Evolutionary conservation across 2,888 invertebrate genomes (phyloP), one percentile per base, ranked within the genome.

Genomic region (Amblyteles armatorius): DNA sequence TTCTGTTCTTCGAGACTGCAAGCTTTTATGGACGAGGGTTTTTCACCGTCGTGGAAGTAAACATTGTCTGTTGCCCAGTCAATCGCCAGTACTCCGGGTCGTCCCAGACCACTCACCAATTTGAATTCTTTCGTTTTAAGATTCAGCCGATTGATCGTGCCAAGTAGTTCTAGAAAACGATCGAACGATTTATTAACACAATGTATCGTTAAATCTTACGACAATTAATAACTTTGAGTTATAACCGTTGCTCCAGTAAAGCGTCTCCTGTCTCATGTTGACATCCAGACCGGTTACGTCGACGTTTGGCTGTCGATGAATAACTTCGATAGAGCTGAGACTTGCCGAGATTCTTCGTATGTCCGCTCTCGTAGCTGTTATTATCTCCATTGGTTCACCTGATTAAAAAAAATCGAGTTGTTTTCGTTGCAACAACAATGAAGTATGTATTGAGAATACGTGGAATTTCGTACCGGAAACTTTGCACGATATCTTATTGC

Each of bases 61-160:
- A 97, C 94, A 90, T 97, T 97, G 13, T 95, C 95, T 0, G 97
- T 96, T 33, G 96, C 93, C 97, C 97, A 97, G 89, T 98, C 97
- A 1, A 97, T 94, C 0, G 96, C 95, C 55, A 97, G 90, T 93
- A 96, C 94, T 63, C 93, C 93, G 0, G 96, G 95, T 82, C 92
- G 93, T 0, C 95, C 95, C 16, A 95, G 92, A 19, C 94, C 93
- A 2, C 36, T 79, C 3, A 92, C 90, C 7, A 95, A 90, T 71
- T 90, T 92, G 0, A 90, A 91, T 3, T 92, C 92, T 0, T 92
- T 92, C 9, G 94, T 94, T 48, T 92, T 90, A 26, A 95, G 79
- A 72, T 94, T 88, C 33, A 92, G 86, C 79, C 90, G 91, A 65
- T 88, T 90, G 40, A 94, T 87, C 13, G 83, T 90, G 22, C 93